Evolutionary conservation across 1,140 invertebrate genomes (phyloP).

Genomic region (Ctenoplectra terminalis): DNA sequence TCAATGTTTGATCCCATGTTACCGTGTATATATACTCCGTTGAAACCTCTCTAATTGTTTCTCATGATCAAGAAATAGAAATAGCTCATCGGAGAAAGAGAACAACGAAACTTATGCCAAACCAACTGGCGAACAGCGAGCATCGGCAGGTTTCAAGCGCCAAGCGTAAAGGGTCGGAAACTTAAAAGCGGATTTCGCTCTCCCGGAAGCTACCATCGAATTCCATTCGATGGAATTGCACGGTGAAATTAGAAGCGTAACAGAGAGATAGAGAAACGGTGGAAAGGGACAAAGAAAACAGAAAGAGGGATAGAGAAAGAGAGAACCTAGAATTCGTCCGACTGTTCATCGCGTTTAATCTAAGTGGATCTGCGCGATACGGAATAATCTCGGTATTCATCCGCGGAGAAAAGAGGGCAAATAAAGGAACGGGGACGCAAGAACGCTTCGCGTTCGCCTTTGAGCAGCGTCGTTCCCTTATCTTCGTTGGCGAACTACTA

Average conservation of each 20-base stretch:
- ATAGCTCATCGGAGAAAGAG: neutral
- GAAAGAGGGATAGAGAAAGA: neutral
- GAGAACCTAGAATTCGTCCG: neutral
- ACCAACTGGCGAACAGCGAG: neutral
- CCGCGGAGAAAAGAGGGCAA: slow-evolving; percentile 8
- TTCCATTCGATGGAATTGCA: slow-evolving; percentile 48
- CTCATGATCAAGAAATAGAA: neutral
- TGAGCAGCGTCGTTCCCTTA: slow-evolving; percentile 24
- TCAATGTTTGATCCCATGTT: no score
- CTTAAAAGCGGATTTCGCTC: neutral
- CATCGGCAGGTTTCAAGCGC: neutral
- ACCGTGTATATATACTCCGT: neutral
- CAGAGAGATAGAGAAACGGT: neutral
- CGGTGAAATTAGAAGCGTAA: slow-evolving; percentile 34
- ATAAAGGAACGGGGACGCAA: slow-evolving; percentile 29
- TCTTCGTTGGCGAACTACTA: slow-evolving; percentile 45
- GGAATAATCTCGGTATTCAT: slow-evolving; percentile 48
- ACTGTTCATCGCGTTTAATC: slow-evolving; percentile 44
- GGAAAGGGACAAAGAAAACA: neutral
- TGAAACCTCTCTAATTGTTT: neutral
- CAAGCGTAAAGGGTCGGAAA: neutral
- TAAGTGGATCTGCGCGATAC: slow-evolving; percentile 37
- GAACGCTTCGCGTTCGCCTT: slow-evolving; percentile 29
- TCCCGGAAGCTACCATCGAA: slow-evolving; percentile 28
- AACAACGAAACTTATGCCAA: neutral